Evolutionary conservation across 2,113 vertebrate species (phyloP), one percentile per base, ranked within the genome.

Genomic region (Plecturocebus donacophilus): DNA sequence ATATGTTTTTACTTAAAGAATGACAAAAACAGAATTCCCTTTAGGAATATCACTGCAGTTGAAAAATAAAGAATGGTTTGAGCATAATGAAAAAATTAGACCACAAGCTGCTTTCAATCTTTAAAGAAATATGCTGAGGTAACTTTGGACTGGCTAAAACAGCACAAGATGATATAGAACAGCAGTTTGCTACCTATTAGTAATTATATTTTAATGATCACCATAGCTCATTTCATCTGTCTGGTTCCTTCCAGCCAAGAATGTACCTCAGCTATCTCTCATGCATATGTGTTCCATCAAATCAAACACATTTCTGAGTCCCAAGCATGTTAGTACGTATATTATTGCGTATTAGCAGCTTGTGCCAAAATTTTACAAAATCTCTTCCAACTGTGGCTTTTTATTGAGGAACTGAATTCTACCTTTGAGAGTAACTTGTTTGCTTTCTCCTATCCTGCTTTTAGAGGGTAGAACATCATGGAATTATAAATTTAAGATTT

Each of bases 1-100:
- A 71, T 89, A 20, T 80, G 27, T 81, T 95, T 89, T 94, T 84
- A 56, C 84, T 95, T 82, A 92, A 21, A 87, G 30, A 95, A 52
- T 54, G 73, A 58, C 25, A 56, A 76, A 94, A 83, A 83, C 27
- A 90, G 58, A 97, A 25, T 38, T 47, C 14, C 56, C 25, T 91
- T 97, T 58, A 85, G 93, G 38, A 23, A 75, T 76, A 71, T 80
- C 21, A 70, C 1, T 95, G 17, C 13, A 81, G 19, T 77, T 94
- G 21, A 45, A 92, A 81, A 92, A 30, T 86, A 49, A 95, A 49
- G 47, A 89, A n/a, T 75, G 58, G 19, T 93, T 87, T 54, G 52
- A 82, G 80, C n/a, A 58, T 40, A 79, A 66, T 79, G 14, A 86
- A 92, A 92, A 47, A 84, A 91, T 70, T 87, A 66, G n/a, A 38